These are phyloP conservation scores for Drymonia ruficornis DNA, from an alignment of 2,888 invertebrate species.

Conservation along the genomic window DNA sequence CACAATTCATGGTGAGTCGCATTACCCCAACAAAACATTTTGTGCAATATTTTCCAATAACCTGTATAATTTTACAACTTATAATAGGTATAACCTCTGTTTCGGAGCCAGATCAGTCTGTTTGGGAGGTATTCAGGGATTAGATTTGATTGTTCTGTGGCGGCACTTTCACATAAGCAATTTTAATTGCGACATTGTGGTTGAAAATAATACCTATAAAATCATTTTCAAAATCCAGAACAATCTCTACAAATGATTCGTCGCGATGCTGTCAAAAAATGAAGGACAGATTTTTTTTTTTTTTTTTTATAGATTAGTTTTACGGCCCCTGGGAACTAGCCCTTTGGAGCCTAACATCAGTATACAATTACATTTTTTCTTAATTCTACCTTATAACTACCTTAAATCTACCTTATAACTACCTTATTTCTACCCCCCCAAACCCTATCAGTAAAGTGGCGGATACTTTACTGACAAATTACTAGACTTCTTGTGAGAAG, in stretches of 20 bases:
- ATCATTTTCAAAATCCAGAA: constrained; percentile 67
- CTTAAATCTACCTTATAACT: too few species aligned
- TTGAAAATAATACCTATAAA: constrained; percentile 55
- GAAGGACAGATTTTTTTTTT: not conserved
- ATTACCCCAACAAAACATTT: constrained; percentile 83
- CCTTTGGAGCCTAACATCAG: too few species aligned
- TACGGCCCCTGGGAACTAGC: too few species aligned
- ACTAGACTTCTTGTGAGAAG: too few species aligned
- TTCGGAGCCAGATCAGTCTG: constrained; percentile 46
- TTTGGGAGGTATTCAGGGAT: constrained; percentile 46
- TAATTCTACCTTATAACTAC: too few species aligned
- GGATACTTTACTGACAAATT: too few species aligned
- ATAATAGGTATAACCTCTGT: constrained; percentile 62
- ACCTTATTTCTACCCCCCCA: too few species aligned
- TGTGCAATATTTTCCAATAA: constrained; percentile 44
- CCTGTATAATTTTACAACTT: constrained; percentile 45
- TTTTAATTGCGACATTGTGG: constrained; percentile 51
- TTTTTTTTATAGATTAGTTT: too few species aligned
- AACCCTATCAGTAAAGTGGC: too few species aligned
- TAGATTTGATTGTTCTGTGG: constrained; percentile 21
- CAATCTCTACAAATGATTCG: constrained; percentile 38
- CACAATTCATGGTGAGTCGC: constrained; percentile 79
- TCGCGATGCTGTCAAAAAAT: not conserved
- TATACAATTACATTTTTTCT: too few species aligned
- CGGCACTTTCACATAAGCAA: constrained; percentile 44